Evolutionary conservation across 2,113 vertebrate genomes (phyloP).

Genomic region (Hydrolagus affinis): DNA sequence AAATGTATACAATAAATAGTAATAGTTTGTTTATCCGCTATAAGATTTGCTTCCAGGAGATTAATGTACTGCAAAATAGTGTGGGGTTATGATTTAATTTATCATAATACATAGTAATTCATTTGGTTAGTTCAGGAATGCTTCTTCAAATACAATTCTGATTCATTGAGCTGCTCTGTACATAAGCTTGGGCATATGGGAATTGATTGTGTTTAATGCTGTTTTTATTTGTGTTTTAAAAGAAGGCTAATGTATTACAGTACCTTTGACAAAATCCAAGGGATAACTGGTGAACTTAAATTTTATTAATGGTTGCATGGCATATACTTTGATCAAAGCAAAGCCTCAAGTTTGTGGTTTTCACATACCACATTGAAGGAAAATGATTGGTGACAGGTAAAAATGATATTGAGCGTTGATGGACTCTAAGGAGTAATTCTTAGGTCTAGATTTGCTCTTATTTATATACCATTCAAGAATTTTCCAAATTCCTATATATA

Average conservation of each 20-base stretch:
- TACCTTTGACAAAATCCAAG: neutral
- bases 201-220: too few relatives aligned
- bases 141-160: neutral
- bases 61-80: neutral
- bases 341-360: constrained; percentile 12
- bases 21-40: too few relatives aligned
- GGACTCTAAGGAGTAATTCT: neutral
- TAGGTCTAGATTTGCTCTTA: too few relatives aligned
- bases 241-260: too few relatives aligned
- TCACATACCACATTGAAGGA: constrained; percentile 8
- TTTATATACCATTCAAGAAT: too few relatives aligned
- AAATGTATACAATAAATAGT: too few relatives aligned
- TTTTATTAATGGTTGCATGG: neutral
- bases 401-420: neutral
- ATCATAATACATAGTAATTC: too few relatives aligned
- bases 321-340: constrained; percentile 29
- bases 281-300: neutral
- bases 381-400: neutral
- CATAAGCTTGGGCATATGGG: too few relatives aligned
- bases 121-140: neutral
- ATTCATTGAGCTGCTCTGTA: neutral
- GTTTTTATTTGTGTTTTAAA: too few relatives aligned
- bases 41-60: too few relatives aligned
- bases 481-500: too few relatives aligned
- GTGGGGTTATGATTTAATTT: neutral